A percentile compares a stretch with the other conserved stretches of the same genome.
Evolutionary conservation across 2,888 invertebrate genomes (phyloP).

Genomic region (Macropis europaea): DNA sequence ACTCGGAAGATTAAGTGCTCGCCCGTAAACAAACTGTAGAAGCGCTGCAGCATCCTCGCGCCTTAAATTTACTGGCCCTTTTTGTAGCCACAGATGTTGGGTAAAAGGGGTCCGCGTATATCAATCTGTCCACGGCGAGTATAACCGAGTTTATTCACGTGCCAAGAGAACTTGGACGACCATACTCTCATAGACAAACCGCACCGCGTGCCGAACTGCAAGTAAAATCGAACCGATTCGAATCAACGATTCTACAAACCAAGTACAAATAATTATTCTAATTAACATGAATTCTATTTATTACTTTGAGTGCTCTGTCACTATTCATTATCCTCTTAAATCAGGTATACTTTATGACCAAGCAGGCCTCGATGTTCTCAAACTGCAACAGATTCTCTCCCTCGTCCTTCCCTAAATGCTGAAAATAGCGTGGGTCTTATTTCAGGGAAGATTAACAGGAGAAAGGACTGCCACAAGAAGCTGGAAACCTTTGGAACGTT

Average conservation of each 20-base stretch:
- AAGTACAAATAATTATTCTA: too few relatives aligned
- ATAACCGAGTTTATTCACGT: slow-evolving; percentile 32
- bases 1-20: neutral
- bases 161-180: slow-evolving; percentile 4
- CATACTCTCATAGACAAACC: too few relatives aligned
- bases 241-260: too few relatives aligned
- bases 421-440: slow-evolving; percentile 40
- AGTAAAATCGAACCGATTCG: too few relatives aligned
- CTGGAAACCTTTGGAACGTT: slow-evolving; percentile 11
- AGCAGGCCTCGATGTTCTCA: neutral
- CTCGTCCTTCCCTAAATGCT: slow-evolving; percentile 20
- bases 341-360: neutral
- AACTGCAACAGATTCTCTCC: neutral
- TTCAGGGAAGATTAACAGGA: slow-evolving; percentile 36
- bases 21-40: slow-evolving; percentile 6
- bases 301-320: too few relatives aligned
- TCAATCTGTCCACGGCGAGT: neutral
- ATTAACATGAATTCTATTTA: too few relatives aligned
- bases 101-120: neutral
- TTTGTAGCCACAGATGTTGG: slow-evolving; percentile 17
- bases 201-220: too few relatives aligned
- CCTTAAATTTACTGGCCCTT: slow-evolving; percentile 17
- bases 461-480: slow-evolving; percentile 22
- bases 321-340: too few relatives aligned
- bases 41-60: neutral